These are phyloP conservation scores for Melinaea menophilus DNA, from an alignment of 2,888 invertebrate genomes.

Conservation along the genomic window DNA sequence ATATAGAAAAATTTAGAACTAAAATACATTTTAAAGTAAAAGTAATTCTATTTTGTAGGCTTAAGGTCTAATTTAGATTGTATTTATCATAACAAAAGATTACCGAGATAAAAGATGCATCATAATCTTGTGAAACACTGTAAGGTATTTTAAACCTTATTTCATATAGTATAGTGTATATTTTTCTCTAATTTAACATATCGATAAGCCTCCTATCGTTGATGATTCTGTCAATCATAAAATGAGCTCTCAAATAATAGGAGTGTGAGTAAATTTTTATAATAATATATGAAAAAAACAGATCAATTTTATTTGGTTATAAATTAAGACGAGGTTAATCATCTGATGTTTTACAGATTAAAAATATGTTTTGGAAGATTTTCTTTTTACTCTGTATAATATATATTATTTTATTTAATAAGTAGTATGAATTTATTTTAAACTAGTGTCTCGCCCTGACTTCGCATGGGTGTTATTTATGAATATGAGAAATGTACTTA, in stretches of 20 bases:
- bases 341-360: not conserved
- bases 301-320: conserved; percentile 12
- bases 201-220: conserved; percentile 31
- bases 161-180: conserved; percentile 6
- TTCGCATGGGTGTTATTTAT: too few relatives aligned
- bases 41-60: not conserved
- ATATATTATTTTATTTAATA: not conserved
- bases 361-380: not conserved
- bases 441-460: too few relatives aligned
- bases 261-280: not conserved
- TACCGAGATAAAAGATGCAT: conserved; percentile 1
- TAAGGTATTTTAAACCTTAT: conserved; percentile 16
- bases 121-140: not conserved
- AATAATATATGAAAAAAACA: not conserved
- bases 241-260: conserved; percentile 18
- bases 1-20: conserved; percentile 7
- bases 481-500: too few relatives aligned
- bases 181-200: conserved; percentile 22
- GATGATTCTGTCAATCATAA: conserved; percentile 24
- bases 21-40: conserved; percentile 8
- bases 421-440: too few relatives aligned
- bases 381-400: not conserved
- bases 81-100: conserved; percentile 9
- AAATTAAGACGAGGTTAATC: conserved; percentile 4
- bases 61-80: conserved; percentile 14